phyloP scores from a whole-genome alignment of 2,888 invertebrate genomes.

The Helicoverpa assulta region DNA sequence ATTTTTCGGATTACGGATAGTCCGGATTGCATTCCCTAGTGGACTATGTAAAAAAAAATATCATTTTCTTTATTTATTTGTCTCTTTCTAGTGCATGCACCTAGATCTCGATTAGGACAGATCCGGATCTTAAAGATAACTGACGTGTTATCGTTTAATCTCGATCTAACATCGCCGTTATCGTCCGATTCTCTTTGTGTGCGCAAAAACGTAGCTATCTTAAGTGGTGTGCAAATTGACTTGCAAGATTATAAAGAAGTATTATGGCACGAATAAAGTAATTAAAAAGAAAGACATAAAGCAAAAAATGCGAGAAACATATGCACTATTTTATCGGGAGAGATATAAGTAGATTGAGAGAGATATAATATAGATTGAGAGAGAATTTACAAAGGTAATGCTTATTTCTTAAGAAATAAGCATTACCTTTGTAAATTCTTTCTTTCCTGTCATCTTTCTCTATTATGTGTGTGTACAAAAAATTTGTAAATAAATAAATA shows the following conservation, averaged over 20 bases:
- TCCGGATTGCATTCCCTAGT: too few species aligned
- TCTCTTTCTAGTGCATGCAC: background rate
- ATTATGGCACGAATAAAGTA: background rate
- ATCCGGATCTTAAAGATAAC: constrained; percentile 9
- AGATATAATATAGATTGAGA: too few species aligned
- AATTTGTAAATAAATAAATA: too few species aligned
- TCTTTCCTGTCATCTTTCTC: too few species aligned
- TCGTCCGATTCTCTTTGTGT: constrained; percentile 17
- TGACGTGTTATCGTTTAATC: constrained; percentile 12
- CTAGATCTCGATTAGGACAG: background rate
- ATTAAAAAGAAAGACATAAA: background rate
- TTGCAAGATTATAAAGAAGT: background rate
- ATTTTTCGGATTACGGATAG: too few species aligned
- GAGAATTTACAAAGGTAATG: too few species aligned
- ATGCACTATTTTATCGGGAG: too few species aligned
- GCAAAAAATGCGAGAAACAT: background rate
- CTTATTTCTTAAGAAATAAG: too few species aligned
- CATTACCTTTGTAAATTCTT: too few species aligned
- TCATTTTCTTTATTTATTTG: background rate
- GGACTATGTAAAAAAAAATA: too few species aligned
- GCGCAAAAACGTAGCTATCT: constrained; percentile 12
- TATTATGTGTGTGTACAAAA: too few species aligned
- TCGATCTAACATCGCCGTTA: constrained; percentile 7
- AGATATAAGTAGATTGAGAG: too few species aligned
- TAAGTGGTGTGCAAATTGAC: constrained; percentile 22